A percentile compares a stretch with the other conserved stretches of the same genome.
These are phyloP conservation scores for Oscheius myriophilus DNA, from an alignment of 2,888 invertebrate species.

Conservation along the genomic window DNA sequence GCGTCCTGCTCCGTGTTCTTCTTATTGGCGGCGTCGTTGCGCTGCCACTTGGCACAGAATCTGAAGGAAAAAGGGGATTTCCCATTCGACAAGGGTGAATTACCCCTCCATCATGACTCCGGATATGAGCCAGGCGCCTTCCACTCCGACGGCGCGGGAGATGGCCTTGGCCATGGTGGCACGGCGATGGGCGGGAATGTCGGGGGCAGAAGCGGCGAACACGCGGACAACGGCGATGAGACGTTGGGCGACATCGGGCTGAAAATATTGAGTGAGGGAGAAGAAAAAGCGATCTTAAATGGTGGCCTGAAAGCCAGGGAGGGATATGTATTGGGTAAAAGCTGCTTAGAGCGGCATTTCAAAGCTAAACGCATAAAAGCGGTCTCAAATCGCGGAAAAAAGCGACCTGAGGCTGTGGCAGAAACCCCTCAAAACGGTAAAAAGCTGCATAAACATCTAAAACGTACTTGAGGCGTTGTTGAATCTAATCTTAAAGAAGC, in stretches of 20 bases:
- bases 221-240: slow-evolving; percentile 79
- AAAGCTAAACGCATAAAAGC: no score
- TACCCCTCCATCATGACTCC: slow-evolving; percentile 72
- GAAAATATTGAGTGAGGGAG: slow-evolving; percentile 11
- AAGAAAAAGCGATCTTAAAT: no score
- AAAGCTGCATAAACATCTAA: no score
- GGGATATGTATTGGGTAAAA: no score
- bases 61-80: slow-evolving; percentile 16
- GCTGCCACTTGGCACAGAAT: slow-evolving; percentile 70
- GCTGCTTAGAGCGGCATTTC: no score
- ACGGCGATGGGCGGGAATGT: slow-evolving; percentile 91
- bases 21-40: slow-evolving; percentile 41
- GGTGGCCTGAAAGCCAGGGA: no score
- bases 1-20: slow-evolving; percentile 55
- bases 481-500: no score
- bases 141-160: slow-evolving; percentile 53
- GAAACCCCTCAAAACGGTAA: no score
- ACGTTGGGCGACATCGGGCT: slow-evolving; percentile 30
- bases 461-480: no score
- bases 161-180: slow-evolving; percentile 71
- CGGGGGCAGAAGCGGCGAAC: slow-evolving; percentile 88
- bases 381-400: no score
- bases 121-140: slow-evolving; percentile 73
- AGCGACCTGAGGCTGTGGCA: no score
- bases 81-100: background rate